phyloP scores from a whole-genome alignment of 2,113 vertebrate genomes.

The Plotosus lineatus region DNA sequence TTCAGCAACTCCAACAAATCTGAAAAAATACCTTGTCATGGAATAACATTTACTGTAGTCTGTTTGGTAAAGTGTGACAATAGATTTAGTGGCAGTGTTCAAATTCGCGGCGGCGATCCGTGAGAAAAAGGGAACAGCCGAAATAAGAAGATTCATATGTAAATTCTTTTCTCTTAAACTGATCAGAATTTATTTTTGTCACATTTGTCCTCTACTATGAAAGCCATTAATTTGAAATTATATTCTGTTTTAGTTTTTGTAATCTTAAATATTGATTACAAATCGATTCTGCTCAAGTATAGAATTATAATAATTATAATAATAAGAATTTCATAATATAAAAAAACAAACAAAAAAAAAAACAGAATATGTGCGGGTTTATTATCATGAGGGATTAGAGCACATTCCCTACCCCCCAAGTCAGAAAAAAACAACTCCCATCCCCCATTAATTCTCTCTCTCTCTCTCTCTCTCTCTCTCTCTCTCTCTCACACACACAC shows the following conservation, averaged over 20 bases:
- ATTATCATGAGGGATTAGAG: slow-evolving; percentile 31
- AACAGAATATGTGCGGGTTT: slow-evolving; percentile 35
- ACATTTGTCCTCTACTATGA: not conserved
- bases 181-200: not conserved
- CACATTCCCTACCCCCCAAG: slow-evolving; percentile 44
- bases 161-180: not conserved
- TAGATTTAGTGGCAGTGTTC: not conserved
- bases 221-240: not conserved
- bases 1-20: not conserved
- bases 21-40: not conserved
- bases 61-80: not conserved
- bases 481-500: slow-evolving; percentile 13
- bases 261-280: not conserved
- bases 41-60: not conserved
- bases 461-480: too few relatives aligned
- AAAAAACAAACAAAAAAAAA: too few relatives aligned
- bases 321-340: too few relatives aligned
- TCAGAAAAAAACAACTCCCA: slow-evolving; percentile 38
- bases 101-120: too few relatives aligned
- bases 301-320: not conserved
- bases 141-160: too few relatives aligned
- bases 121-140: too few relatives aligned
- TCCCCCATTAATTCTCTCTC: slow-evolving; percentile 39
- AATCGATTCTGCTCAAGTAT: not conserved
- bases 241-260: not conserved